Base-by-base conservation (phyloP, 2,797 vertebrate species). In the Phrynocephalus forsythii region DNA sequence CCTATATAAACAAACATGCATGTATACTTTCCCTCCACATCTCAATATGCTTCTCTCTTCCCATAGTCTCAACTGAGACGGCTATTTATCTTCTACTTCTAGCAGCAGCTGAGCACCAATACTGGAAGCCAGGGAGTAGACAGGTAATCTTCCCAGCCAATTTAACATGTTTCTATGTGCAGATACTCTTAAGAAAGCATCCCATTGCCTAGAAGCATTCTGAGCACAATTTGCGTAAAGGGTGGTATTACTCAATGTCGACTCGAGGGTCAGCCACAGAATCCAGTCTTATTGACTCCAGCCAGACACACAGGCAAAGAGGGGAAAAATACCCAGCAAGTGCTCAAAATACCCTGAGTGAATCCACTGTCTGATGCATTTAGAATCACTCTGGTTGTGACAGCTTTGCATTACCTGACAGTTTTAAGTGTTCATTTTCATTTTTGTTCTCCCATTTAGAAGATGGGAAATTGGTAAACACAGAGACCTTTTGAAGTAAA, bases 401-500 rank as follows among this genome's bases (percentile, higher is more conserved):
- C 87, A 88, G 77, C 83, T 88, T 88, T 88, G 78, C 67, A 81
- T 88, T 85, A 85, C 69, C 83, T 85, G 60, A 85, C 69, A 88
- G 84, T 68, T 68, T 81, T 81, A 81, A 60, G 78, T 81, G 83
- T 85, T 81, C 83, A 68, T 88, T 88, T 88, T 88, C 69, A 76
- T 85, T 88, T 88, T 84, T 91, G 88, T 87, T 94, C 86, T 92
- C 90, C 92, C 81, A 85, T 89, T 88, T 90, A 90, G 89, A n/a
- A 93, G 87, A 88, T 85, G 88, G 79, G 50, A 84, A 81, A 85
- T 89, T 88, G 84, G 93, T 86, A 95, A 94, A 94, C 90, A 91
- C 0, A 87, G 72, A 94, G 92, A 91, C 84, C 90, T 94, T 44
- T 91, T 95, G 92, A 94, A 92, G 91, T 92, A 94, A 94, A 94